These are phyloP conservation scores for Periplaneta americana DNA, from an alignment of 1,140 invertebrate species.

Conservation along the genomic window DNA sequence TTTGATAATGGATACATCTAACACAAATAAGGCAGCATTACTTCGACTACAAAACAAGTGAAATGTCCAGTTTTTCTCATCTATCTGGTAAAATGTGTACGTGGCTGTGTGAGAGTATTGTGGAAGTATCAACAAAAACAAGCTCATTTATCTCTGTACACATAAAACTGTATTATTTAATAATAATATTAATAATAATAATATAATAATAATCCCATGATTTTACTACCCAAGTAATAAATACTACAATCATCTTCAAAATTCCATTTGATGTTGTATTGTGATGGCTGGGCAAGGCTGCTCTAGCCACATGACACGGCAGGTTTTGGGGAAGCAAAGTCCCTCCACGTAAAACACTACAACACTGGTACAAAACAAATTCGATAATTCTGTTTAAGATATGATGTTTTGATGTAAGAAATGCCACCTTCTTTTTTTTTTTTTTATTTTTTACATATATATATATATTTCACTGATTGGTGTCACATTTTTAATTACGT, in stretches of 20 bases:
- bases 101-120: too few relatives aligned
- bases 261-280: slow-evolving; percentile 26
- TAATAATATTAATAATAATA: slow-evolving; percentile 33
- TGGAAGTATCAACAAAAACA: not conserved
- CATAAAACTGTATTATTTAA: slow-evolving; percentile 46
- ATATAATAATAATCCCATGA: slow-evolving; percentile 39
- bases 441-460: not conserved
- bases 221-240: slow-evolving; percentile 49
- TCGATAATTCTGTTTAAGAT: not conserved
- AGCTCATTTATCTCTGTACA: slow-evolving; percentile 35
- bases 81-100: too few relatives aligned
- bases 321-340: not conserved
- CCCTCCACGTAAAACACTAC: not conserved
- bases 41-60: too few relatives aligned
- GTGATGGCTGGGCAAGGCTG: slow-evolving; percentile 3
- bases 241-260: slow-evolving; percentile 44
- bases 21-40: too few relatives aligned
- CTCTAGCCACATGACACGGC: not conserved
- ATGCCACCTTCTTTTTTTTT: too few relatives aligned
- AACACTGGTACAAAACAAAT: not conserved
- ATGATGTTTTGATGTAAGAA: not conserved
- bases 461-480: not conserved
- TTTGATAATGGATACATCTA: too few relatives aligned
- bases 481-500: not conserved
- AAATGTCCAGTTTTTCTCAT: too few relatives aligned